phyloP scores from a whole-genome alignment of 2,113 vertebrate species.

The Gasterosteus nipponicus region DNA sequence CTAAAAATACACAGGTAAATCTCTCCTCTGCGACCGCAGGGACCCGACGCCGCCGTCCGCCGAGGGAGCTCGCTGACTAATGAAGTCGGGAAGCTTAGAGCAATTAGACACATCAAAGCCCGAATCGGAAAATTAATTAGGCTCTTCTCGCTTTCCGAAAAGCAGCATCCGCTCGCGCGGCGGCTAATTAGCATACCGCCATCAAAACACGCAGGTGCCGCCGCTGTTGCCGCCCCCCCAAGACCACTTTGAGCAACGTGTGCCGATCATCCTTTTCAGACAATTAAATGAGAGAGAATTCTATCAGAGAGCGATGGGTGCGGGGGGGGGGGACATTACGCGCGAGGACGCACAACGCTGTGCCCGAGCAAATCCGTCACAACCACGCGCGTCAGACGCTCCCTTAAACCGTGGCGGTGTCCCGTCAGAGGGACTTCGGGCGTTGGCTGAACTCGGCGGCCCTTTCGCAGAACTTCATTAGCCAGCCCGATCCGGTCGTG shows the following conservation, averaged over 20 bases:
- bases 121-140: conserved; percentile 86
- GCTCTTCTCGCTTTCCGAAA: conserved; percentile 74
- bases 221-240: conserved; percentile 38
- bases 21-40: conserved; percentile 68
- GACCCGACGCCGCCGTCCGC: conserved; percentile 72
- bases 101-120: conserved; percentile 87
- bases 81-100: conserved; percentile 83
- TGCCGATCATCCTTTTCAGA: conserved; percentile 9
- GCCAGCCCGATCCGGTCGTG: conserved; percentile 59
- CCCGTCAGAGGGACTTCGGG: too few relatives aligned
- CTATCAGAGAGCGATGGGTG: neutral
- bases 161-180: conserved; percentile 75
- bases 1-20: conserved; percentile 79
- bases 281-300: conserved; percentile 7
- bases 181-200: conserved; percentile 79
- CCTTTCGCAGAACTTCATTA: conserved; percentile 78
- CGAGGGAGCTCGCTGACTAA: conserved; percentile 78
- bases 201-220: conserved; percentile 80
- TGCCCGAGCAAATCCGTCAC: too few relatives aligned
- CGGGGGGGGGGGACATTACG: neutral
- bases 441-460: too few relatives aligned
- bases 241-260: conserved; percentile 48
- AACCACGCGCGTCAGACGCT: too few relatives aligned
- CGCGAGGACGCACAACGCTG: too few relatives aligned
- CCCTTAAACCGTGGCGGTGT: too few relatives aligned